Conservation (phyloP, 1,140 invertebrate genomes). For the Heliconius melpomene region DNA sequence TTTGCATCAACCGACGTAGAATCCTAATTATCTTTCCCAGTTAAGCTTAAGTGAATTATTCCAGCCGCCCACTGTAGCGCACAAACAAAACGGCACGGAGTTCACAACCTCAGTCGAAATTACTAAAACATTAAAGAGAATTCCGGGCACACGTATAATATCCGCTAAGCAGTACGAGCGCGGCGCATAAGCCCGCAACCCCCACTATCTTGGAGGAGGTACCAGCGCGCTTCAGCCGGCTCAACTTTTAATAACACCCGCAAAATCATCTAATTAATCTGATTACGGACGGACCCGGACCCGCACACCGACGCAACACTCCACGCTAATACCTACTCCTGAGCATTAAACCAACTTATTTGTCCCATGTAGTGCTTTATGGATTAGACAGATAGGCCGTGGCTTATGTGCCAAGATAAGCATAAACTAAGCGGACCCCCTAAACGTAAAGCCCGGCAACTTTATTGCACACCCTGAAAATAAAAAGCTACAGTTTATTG, state of each 20-base stretch:
- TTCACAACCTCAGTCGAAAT: constrained; percentile 80
- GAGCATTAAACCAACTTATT: constrained; percentile 73
- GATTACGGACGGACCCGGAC: constrained; percentile 69
- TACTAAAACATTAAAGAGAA: constrained; percentile 80
- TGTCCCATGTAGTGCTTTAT: constrained; percentile 62
- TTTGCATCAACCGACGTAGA: constrained; percentile 80
- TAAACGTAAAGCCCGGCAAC: constrained; percentile 21
- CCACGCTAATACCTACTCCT: constrained; percentile 71
- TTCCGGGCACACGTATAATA: constrained; percentile 74
- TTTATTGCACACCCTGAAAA: not conserved
- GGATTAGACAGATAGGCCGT: constrained; percentile 59
- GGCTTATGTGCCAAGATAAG: constrained; percentile 47
- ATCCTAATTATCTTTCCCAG: constrained; percentile 81
- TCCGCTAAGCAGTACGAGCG: constrained; percentile 70
- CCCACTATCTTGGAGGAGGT: constrained; percentile 68
- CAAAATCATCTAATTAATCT: constrained; percentile 80
- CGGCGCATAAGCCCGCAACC: constrained; percentile 61
- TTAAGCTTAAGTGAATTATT: constrained; percentile 82
- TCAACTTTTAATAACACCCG: constrained; percentile 79
- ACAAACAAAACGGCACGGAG: constrained; percentile 76
- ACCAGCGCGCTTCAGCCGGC: constrained; percentile 69
- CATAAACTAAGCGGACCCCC: constrained; percentile 35
- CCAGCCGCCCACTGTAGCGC: constrained; percentile 76
- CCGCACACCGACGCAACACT: constrained; percentile 63
- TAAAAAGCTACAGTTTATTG: not conserved